Conservation (phyloP, 2,797 vertebrate species). For the Nasua narica region DNA sequence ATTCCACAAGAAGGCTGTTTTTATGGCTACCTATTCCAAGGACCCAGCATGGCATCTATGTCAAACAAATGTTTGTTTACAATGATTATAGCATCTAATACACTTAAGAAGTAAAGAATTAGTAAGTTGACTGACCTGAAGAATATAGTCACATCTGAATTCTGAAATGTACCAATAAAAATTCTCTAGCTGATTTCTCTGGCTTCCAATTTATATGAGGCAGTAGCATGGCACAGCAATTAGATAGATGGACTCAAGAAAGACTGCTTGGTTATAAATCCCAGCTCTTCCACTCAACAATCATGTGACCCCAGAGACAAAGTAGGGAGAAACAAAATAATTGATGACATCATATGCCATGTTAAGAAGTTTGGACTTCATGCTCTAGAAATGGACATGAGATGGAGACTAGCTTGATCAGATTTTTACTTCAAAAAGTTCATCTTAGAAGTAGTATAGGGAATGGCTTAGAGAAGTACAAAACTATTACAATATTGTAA, state of each 20-base stretch:
- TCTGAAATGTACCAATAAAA: background rate
- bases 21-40: background rate
- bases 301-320: background rate
- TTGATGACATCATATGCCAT: accelerated
- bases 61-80: background rate
- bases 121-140: background rate
- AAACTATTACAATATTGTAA: background rate
- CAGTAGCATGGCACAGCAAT: accelerated
- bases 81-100: background rate
- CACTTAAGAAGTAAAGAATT: background rate
- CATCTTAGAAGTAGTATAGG: background rate
- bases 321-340: background rate
- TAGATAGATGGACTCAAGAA: background rate
- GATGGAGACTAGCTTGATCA: background rate
- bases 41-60: background rate
- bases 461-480: background rate
- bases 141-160: background rate
- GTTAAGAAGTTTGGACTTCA: background rate
- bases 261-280: background rate
- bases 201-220: background rate
- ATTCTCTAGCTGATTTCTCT: background rate
- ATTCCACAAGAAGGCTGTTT: background rate
- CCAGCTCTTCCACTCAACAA: background rate
- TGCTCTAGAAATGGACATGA: background rate
- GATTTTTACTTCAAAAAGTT: background rate